Conservation (phyloP, 1,140 invertebrate species). For the Piezodorus guildinii region DNA sequence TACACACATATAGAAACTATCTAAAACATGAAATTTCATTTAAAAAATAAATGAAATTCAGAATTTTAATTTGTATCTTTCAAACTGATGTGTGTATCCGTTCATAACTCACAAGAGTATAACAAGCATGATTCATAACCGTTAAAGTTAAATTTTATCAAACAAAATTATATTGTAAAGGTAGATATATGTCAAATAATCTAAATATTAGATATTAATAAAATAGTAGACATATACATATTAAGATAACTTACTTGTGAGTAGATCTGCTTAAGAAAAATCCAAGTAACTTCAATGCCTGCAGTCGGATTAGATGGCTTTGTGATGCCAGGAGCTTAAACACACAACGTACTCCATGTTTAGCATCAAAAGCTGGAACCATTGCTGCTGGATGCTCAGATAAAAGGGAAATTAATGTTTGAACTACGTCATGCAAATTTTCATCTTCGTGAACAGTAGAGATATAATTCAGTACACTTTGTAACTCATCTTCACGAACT, state of each 20-base stretch:
- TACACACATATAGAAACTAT: too few relatives aligned
- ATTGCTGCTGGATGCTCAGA: conserved; percentile 96
- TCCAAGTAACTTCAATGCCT: conserved; percentile 88
- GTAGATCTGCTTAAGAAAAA: conserved; percentile 92
- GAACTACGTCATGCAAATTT: conserved; percentile 94
- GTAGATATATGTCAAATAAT: too few relatives aligned
- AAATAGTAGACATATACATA: too few relatives aligned
- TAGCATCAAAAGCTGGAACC: conserved; percentile 96
- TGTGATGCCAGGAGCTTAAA: conserved; percentile 93
- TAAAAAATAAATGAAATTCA: too few relatives aligned
- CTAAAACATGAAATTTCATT: too few relatives aligned
- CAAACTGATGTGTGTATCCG: too few relatives aligned
- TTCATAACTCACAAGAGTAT: too few relatives aligned
- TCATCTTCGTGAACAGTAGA: conserved; percentile 62
- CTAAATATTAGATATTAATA: too few relatives aligned
- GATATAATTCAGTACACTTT: conserved; percentile 95
- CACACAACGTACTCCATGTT: conserved; percentile 89
- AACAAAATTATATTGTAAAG: too few relatives aligned
- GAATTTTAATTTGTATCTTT: too few relatives aligned
- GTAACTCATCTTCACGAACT: conserved; percentile 95
- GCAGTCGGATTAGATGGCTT: conserved; percentile 88
- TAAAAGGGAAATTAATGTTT: conserved; percentile 94
- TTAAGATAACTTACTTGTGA: conserved; percentile 65
- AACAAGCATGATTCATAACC: too few relatives aligned
- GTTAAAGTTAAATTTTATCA: too few relatives aligned